phyloP scores from a whole-genome alignment of 2,888 invertebrate species.

The Lasioglossum pauxillum region DNA sequence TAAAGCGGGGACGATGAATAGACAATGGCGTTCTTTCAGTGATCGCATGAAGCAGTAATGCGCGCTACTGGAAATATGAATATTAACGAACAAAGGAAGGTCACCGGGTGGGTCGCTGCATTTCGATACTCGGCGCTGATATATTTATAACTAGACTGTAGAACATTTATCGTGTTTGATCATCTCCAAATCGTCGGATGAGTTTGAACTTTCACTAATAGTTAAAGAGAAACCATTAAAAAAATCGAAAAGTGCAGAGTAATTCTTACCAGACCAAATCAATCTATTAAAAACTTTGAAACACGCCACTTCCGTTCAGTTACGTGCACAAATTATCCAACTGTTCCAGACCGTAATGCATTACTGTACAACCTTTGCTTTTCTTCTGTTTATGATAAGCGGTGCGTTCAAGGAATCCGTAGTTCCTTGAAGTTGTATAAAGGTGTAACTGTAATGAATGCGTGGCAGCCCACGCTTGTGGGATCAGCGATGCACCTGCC shows the following conservation, averaged over 20 bases:
- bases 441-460: slow-evolving; percentile 6
- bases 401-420: background rate
- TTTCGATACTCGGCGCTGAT: background rate
- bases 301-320: background rate
- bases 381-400: background rate
- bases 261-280: background rate
- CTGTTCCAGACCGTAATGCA: background rate
- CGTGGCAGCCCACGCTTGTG: slow-evolving; percentile 1
- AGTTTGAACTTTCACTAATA: background rate
- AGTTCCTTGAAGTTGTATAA: background rate
- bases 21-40: slow-evolving; percentile 2
- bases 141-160: background rate
- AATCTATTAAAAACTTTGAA: background rate
- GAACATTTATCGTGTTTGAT: background rate
- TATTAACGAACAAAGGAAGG: slow-evolving; percentile 1
- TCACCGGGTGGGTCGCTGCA: background rate
- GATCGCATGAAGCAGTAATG: background rate
- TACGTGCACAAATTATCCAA: background rate
- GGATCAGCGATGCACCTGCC: background rate
- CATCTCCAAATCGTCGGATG: background rate
- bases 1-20: background rate
- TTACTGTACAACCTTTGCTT: background rate
- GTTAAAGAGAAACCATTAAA: background rate
- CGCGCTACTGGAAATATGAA: background rate
- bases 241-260: too few species aligned